Evolutionary conservation across 1,140 invertebrate species (phyloP), one percentile per base, ranked within the genome.

Genomic region (Zophobas atratus): DNA sequence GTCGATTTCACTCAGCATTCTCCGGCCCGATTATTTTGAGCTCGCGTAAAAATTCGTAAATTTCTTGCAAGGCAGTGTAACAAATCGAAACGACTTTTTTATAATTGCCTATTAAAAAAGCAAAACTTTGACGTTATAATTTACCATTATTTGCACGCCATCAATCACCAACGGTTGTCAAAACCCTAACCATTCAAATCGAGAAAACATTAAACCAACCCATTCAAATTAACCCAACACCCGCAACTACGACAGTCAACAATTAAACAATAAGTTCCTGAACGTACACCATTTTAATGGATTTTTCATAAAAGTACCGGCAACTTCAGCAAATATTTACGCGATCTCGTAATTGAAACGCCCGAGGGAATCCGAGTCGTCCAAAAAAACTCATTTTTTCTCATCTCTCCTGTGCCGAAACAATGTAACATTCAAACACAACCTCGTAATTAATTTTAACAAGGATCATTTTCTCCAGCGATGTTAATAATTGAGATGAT

Each of bases 301-400:
- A 51, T 46, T 4, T 46, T 46, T 4, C 43, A 20, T 20, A 20
- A 46, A 46, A 46, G 3, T 46, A 46, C 3, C 43, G 43, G 8
- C 3, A 20, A 20, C 20, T 20, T 46, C n/a, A 20, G 49, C 49
- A 51, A 51, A 51, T 20, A 51, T 20, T 51, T 51, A 20, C n/a
- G 49, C 49, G 3, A 2, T 4, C 49, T 46, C 49, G 49, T 51
- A 51, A 51, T 51, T 51, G 49, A 20, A 51, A 51, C 49, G 49
- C 49, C n/a, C 4, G 2, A 20, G 49, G n/a, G 49, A 51, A 6
- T 2, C 3, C 20, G 4, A 6, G 4, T 51, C n/a, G 4, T 51
- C 4, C 20, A 20, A 51, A 51, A 51, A 51, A 51, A 51, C 3
- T 2, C 4, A 51, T 6, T 51, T 20, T 51, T 20, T 8, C 43